A percentile compares a stretch with the other conserved stretches of the same genome.
These are phyloP conservation scores for Zaprionus capensis DNA, from an alignment of 1,140 invertebrate genomes.

Conservation along the genomic window DNA sequence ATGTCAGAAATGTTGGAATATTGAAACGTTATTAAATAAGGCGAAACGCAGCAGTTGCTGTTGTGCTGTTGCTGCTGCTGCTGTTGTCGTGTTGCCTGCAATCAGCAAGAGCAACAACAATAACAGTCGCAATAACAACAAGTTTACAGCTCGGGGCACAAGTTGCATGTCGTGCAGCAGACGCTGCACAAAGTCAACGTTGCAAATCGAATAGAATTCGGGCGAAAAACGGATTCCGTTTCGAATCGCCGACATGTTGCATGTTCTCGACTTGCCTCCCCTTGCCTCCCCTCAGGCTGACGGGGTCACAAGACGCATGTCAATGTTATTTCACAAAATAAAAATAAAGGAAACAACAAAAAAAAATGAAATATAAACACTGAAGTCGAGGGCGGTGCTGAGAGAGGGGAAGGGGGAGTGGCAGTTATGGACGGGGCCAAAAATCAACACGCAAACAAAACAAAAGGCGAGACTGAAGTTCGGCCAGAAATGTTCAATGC, in stretches of 20 bases:
- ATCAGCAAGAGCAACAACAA: constrained; percentile 44
- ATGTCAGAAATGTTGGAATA: constrained; percentile 80
- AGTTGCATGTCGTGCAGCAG: constrained; percentile 78
- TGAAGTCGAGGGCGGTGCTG: constrained; percentile 3
- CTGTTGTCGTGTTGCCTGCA: constrained; percentile 34
- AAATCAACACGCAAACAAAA: constrained; percentile 76
- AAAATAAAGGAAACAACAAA: constrained; percentile 34
- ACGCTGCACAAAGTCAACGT: constrained; percentile 72
- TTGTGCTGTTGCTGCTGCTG: constrained; percentile 53
- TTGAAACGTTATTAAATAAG: constrained; percentile 82
- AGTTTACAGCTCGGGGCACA: constrained; percentile 58
- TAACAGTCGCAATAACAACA: constrained; percentile 42
- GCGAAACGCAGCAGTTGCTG: constrained; percentile 46
- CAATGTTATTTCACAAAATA: constrained; percentile 78
- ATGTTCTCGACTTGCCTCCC: constrained; percentile 37
- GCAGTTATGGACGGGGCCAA: constrained; percentile 69
- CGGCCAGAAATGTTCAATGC: constrained; percentile 59
- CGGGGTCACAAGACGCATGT: constrained; percentile 68
- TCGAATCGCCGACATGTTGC: constrained; percentile 57
- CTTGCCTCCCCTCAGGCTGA: no score
- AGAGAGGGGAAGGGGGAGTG: constrained; percentile 11
- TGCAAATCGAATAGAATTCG: constrained; percentile 72
- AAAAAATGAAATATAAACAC: neutral
- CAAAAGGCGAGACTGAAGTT: constrained; percentile 32
- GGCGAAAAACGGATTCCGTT: constrained; percentile 17